Percentiles rank a stretch among this genome's conserved stretches.
Conservation (phyloP, 2,888 invertebrate genomes). For the Seladonia tumulorum region DNA sequence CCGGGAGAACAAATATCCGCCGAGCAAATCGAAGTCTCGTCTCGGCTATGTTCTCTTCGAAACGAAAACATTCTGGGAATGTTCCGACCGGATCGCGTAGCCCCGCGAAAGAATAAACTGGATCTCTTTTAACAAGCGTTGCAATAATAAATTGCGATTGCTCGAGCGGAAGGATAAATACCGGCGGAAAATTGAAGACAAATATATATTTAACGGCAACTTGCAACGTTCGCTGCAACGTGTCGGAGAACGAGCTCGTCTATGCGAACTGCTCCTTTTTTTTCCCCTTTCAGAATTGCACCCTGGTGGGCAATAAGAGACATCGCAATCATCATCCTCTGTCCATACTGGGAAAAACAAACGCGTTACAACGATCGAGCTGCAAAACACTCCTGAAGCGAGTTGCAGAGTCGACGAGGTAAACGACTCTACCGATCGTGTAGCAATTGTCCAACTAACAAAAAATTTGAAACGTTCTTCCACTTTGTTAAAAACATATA, state of each 20-base stretch:
- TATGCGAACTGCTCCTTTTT: neutral
- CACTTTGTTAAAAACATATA: neutral
- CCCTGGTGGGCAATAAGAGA: constrained; percentile 31
- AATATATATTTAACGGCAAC: constrained; percentile 52
- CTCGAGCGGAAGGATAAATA: constrained; percentile 29
- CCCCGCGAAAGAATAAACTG: constrained; percentile 32
- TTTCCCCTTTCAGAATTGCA: constrained; percentile 14
- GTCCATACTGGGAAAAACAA: neutral
- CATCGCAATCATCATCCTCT: constrained; percentile 9
- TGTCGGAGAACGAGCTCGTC: neutral
- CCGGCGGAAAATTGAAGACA: constrained; percentile 43
- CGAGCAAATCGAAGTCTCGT: neutral
- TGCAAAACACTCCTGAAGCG: constrained; percentile 39
- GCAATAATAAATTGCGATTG: constrained; percentile 34
- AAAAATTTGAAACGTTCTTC: neutral
- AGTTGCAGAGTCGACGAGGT: constrained; percentile 37
- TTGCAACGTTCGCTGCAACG: constrained; percentile 36
- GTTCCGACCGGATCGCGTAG: neutral
- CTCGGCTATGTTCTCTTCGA: neutral
- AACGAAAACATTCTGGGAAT: neutral
- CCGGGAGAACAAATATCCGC: neutral
- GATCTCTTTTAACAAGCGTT: constrained; percentile 21
- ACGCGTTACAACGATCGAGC: constrained; percentile 44
- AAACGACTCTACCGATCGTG: neutral
- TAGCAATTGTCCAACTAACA: neutral